These are phyloP conservation scores for Channa maculata DNA, from an alignment of 2,113 vertebrate genomes.

Conservation along the genomic window DNA sequence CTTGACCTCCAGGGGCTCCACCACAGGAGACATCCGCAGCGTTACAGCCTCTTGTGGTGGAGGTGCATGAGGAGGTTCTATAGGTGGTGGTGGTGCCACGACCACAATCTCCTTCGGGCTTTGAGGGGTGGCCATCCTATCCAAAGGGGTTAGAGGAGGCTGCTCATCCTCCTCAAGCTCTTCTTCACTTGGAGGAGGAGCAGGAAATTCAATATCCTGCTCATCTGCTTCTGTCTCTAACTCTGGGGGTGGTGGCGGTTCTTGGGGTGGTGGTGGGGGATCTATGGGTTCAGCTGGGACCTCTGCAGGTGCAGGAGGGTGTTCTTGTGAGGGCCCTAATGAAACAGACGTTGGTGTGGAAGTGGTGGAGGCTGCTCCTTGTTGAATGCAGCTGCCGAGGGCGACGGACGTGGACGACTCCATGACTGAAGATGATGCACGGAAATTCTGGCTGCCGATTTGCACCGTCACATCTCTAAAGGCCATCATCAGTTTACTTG, in stretches of 20 bases:
- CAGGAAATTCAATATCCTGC: slow-evolving; percentile 80
- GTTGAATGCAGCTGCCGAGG: slow-evolving; percentile 88
- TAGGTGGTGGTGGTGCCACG: slow-evolving; percentile 39
- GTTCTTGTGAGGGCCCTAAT: slow-evolving; percentile 34
- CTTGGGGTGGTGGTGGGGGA: slow-evolving; percentile 69
- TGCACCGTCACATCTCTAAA: slow-evolving; percentile 97
- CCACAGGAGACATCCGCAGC: slow-evolving; percentile 44
- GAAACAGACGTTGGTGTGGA: slow-evolving; percentile 21
- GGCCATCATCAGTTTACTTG: slow-evolving; percentile 97
- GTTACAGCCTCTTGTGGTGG: slow-evolving; percentile 36
- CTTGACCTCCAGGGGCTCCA: slow-evolving; percentile 80
- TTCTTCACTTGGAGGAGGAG: slow-evolving; percentile 81
- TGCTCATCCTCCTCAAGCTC: slow-evolving; percentile 69
- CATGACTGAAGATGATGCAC: slow-evolving; percentile 90
- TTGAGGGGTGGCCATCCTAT: slow-evolving; percentile 71
- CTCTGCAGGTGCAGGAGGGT: slow-evolving; percentile 54
- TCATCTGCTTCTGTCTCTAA: slow-evolving; percentile 58
- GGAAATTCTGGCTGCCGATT: slow-evolving; percentile 95
- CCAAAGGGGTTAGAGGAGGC: slow-evolving; percentile 70
- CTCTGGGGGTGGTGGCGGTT: slow-evolving; percentile 73
- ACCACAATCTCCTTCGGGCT: slow-evolving; percentile 67
- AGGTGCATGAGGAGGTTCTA: slow-evolving; percentile 26
- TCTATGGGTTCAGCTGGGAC: slow-evolving; percentile 54
- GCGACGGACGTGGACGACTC: slow-evolving; percentile 90
- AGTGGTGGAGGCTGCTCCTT: slow-evolving; percentile 60